Evolutionary conservation across 2,113 vertebrate genomes (phyloP).

Genomic region (Neolamprologus modestus): DNA sequence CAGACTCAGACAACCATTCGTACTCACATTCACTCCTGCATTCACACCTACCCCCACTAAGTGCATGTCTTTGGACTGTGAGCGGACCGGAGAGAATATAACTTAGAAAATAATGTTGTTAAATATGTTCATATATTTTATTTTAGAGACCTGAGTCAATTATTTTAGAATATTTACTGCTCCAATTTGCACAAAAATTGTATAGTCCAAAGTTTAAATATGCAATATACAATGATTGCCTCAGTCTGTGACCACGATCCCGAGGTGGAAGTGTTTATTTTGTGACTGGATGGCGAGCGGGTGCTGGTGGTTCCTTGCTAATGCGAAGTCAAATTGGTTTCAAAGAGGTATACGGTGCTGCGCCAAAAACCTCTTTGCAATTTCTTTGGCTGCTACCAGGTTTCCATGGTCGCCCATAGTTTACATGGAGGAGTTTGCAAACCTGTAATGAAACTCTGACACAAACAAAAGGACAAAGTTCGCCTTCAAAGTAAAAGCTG

Average conservation of each 20-base stretch:
- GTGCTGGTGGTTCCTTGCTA: not conserved
- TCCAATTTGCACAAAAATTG: not conserved
- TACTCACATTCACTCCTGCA: not conserved
- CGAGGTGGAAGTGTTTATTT: not conserved
- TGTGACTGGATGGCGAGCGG: not conserved
- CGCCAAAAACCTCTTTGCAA: not conserved
- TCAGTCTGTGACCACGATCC: not conserved
- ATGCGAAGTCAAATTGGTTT: not conserved
- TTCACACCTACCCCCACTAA: not conserved
- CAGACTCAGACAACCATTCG: not conserved
- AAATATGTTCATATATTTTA: not conserved
- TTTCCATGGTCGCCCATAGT: not conserved
- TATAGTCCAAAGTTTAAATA: not conserved
- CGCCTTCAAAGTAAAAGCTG: not conserved
- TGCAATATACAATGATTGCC: not conserved
- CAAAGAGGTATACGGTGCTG: not conserved
- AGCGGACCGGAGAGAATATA: not conserved
- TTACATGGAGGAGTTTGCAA: not conserved
- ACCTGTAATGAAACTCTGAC: not conserved
- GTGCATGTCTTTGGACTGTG: not conserved
- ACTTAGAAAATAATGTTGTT: not conserved
- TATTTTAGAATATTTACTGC: not conserved
- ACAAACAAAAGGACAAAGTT: not conserved
- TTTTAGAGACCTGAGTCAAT: not conserved
- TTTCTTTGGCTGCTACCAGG: not conserved